A percentile compares a stretch with the other conserved stretches of the same genome.
phyloP scores from a whole-genome alignment of 2,888 invertebrate genomes.

The Caenorhabditis sp. region DNA sequence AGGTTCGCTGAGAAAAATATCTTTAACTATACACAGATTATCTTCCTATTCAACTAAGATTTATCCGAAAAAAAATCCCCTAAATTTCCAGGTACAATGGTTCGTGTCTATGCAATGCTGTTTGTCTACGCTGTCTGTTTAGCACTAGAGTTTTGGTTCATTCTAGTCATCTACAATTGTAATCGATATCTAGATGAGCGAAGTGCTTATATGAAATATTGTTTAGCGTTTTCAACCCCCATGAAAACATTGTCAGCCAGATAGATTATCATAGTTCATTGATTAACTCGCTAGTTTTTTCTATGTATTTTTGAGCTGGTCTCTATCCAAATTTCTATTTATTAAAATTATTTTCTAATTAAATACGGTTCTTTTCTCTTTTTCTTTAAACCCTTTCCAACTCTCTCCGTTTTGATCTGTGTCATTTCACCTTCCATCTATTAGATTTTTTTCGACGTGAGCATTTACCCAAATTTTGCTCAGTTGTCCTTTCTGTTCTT shows the following conservation, averaged over 20 bases:
- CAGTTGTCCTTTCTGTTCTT: constrained; percentile 30
- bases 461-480: constrained; percentile 17
- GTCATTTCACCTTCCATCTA: too few species aligned
- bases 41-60: too few species aligned
- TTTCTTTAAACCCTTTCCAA: too few species aligned
- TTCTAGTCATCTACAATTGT: constrained; percentile 65
- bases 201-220: constrained; percentile 68
- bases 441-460: too few species aligned
- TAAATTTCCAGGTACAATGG: constrained; percentile 44
- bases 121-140: constrained; percentile 59
- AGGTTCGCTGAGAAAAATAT: too few species aligned
- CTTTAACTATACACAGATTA: too few species aligned
- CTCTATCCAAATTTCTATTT: constrained; percentile 5
- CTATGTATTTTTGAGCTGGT: constrained; percentile 1
- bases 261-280: constrained; percentile 9
- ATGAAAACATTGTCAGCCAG: constrained; percentile 66
- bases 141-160: constrained; percentile 65
- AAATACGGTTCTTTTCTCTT: constrained; percentile 22
- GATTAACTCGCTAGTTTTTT: not conserved
- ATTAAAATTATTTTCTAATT: constrained; percentile 15
- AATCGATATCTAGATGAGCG: constrained; percentile 67
- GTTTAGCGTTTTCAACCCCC: constrained; percentile 69
- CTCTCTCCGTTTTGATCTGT: constrained; percentile 9
- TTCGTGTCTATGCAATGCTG: constrained; percentile 63
- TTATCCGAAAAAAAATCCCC: too few species aligned